Evolutionary conservation across 2,888 invertebrate genomes (phyloP), one percentile per base, ranked within the genome.

Genomic region (Cylloceria caligata): DNA sequence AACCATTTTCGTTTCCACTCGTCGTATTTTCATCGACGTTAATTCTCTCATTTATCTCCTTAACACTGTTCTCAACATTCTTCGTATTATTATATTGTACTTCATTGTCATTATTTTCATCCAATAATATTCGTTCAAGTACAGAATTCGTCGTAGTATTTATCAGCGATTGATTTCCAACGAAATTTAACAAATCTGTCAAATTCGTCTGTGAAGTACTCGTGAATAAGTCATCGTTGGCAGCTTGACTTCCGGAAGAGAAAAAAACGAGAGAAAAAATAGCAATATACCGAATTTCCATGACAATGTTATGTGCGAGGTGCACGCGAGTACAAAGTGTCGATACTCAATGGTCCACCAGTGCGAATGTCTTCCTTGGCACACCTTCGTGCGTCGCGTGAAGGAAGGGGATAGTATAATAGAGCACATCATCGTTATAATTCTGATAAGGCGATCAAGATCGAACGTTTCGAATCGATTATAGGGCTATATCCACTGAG

Each of bases 371-470:
- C 39, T 42, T 27, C n/a, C 27, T 52, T 55, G n/a, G 39, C 27
- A 24, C 27, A 24, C 27, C 42, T 11, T 71, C 52, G 21, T 0
- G 13, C 6, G 36, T 11, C n/a, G n/a, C 36, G 9, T 9, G 39
- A 21, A 27, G 47, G 39, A 36, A 55, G 52, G 55, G 39, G 16
- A n/a, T 21, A 3, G n/a, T n/a, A 4, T 13, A 9, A 19, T 21
- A 39, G 55, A 55, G 39, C 39, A 9, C 36, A 24, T 24, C 34
- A 13, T 39, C 68, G 69, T 57, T 57, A 27, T 57, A 1, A 42
- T 57, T 71, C 4, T 21, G 69, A 71, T 71, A 57, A 71, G 55
- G 34, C 42, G 19, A 3, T n/a, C 42, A 42, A 55, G 24, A 60
- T 34, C 11, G 16, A 34, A 34, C 55, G 55, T 57, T n/a, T 39